phyloP scores from a whole-genome alignment of 2,113 vertebrate species.

The Hyperopisus bebe region DNA sequence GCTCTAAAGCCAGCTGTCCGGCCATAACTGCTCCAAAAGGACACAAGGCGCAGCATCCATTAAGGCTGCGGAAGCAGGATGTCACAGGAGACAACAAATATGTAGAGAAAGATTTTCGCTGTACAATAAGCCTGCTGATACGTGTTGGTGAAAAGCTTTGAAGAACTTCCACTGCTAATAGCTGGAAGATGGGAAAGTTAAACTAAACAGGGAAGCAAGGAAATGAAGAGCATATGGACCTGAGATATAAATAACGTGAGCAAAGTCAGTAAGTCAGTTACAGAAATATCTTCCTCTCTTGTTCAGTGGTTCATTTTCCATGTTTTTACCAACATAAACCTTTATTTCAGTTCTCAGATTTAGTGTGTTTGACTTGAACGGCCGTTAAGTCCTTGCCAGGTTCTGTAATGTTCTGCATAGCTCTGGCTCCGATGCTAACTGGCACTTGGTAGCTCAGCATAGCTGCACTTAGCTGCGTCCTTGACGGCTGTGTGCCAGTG shows the following conservation, averaged over 20 bases:
- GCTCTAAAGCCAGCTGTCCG: background rate
- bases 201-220: background rate
- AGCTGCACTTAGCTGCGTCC: background rate
- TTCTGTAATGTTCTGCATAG: background rate
- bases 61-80: background rate
- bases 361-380: background rate
- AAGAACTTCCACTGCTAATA: background rate
- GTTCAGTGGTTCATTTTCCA: background rate
- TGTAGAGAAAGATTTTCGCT: background rate
- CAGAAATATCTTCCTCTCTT: background rate
- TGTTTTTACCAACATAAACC: background rate
- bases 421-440: background rate
- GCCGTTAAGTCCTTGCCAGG: background rate
- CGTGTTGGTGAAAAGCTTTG: background rate
- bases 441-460: background rate
- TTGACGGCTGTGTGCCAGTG: background rate
- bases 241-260: background rate
- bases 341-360: background rate
- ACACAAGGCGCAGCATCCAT: background rate
- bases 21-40: background rate
- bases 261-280: background rate
- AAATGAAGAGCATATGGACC: background rate
- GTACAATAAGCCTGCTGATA: background rate
- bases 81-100: background rate
- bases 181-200: background rate